Evolutionary conservation across 30 jellyfish, hydroid and myxozoan species (phyloP), one percentile per base, ranked within the genome.

Genomic region (Aurelia sp.): DNA sequence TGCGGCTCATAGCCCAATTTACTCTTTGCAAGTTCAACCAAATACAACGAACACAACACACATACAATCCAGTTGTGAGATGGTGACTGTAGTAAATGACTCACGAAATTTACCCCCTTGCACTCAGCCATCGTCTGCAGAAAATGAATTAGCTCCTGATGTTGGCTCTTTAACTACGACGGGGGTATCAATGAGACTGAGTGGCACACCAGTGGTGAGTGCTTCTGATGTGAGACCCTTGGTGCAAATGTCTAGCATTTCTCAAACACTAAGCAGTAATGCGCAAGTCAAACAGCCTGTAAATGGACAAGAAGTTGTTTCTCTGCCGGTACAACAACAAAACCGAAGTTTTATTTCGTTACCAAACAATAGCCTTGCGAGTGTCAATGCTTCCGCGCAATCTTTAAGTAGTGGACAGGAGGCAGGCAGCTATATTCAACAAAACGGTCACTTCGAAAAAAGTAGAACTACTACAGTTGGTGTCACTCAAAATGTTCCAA

Each of bases 151-250:
- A 12, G 69, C 41, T 9, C 18, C 77, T 20, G 77, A 22, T 27
- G 6, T 35, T 66, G 77, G 33, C 13, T 21, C 69, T 21, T 59
- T 59, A 18, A 21, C 33, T n/a, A 18, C 37, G 7, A 12, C 69
- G 69, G 69, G 69, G 69, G 77, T 66, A n/a, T 66, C 77, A 27
- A 31, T 22, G 41, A 27, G 33, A 22, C 6, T 22, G 11, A n/a
- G 41, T 9, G 50, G 15, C 33, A 16, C 19, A n/a, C 59, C 23
- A 31, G 22, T 22, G 55, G 50, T 66, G 15, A 66, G 11, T 22
- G 41, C 77, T 17, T 6, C 77, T 16, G 55, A 27, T 6, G 59
- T 7, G 15, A 20, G 55, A 35, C 22, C 55, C 18, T 59, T 59
- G 3, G 33, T 59, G 69, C 69, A 59, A 21, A 59, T 21, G 4